Evolutionary conservation across 1,140 invertebrate genomes (phyloP), one percentile per base, ranked within the genome.

Genomic region (Drosophila insularis): DNA sequence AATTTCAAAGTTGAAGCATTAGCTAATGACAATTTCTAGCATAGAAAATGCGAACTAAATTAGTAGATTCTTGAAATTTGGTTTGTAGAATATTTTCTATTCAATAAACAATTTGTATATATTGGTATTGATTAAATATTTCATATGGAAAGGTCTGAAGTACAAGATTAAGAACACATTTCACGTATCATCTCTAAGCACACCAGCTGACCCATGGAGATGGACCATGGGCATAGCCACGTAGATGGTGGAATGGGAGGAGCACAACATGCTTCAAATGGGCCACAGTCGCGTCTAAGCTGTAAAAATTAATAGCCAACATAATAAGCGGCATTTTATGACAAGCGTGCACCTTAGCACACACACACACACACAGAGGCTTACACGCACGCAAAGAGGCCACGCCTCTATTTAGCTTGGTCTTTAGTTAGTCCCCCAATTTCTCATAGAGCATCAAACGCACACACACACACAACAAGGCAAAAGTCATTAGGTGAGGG

Each of bases 251-350:
- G 43, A 10, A 35, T 35, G 32, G 17, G 17, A 3, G 8, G 8
- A 2, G 46, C 58, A 7, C 72, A 17, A 7, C 14, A 32, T 13
- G 39, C 37, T 56, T 39, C 59, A 58, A 27, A 58, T 32, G 64
- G 54, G 40, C 56, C 67, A 54, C 64, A 66, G 61, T 70, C 78
- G 82, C 78, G 78, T 84, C 77, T 76, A 71, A 79, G 84, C 80
- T 80, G 80, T 89, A 89, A 89, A 89, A 89, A 89, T 89, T 89
- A 89, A 89, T 89, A 89, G 84, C 70, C 77, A 89, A 81, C 84
- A 89, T 89, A 89, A 89, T 89, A 89, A 89, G 84, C 77, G 84
- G 84, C 74, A 89, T 89, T 89, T 89, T 89, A 89, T 89, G 84
- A 89, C 80, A 89, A 80, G 85, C 80, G 80, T 80, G 85, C 84